Evolutionary conservation across 2,113 vertebrate genomes (phyloP).

Genomic region (Nothobranchius furzeri): DNA sequence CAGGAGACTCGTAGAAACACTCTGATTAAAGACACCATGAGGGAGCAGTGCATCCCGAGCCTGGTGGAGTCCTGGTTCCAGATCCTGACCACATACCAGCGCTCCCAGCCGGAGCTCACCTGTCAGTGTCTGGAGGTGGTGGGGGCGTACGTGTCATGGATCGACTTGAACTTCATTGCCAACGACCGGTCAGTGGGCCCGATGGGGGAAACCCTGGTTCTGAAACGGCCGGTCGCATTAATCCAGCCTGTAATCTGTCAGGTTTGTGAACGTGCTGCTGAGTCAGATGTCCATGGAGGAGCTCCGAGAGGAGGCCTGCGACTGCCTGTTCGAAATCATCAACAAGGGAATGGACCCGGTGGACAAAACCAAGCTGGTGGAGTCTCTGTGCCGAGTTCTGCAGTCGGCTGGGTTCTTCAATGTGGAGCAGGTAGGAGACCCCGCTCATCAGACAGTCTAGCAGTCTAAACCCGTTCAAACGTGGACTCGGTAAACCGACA

Average conservation of each 20-base stretch:
- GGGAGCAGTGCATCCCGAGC: constrained; percentile 94
- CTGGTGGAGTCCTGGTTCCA: constrained; percentile 99
- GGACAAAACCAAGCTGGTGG: constrained; percentile 97
- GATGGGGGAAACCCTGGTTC: background rate
- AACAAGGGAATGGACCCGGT: constrained; percentile 99
- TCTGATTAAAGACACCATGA: constrained; percentile 94
- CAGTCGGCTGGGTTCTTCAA: constrained; percentile 96
- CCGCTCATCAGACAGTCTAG: too few relatives aligned
- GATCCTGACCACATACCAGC: constrained; percentile 95
- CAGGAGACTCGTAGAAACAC: constrained; percentile 95
- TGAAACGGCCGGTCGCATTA: too few relatives aligned
- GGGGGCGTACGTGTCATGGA: constrained; percentile 97
- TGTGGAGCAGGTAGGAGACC: constrained; percentile 86
- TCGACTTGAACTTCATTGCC: constrained; percentile 97
- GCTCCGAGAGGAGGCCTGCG: constrained; percentile 96
- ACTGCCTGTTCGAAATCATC: constrained; percentile 97
- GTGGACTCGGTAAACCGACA: too few relatives aligned
- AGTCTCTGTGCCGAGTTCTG: constrained; percentile 93
- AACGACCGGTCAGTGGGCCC: constrained; percentile 87
- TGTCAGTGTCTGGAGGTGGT: constrained; percentile 99
- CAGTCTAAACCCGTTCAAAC: too few relatives aligned
- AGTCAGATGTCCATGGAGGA: constrained; percentile 98
- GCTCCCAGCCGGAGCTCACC: constrained; percentile 92
- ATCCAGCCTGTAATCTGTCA: constrained; percentile 47
- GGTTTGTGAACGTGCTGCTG: constrained; percentile 97